Percentiles rank a stretch among this genome's conserved stretches.
phyloP scores from a whole-genome alignment of 2,113 vertebrate species.

The Cariama cristata region DNA sequence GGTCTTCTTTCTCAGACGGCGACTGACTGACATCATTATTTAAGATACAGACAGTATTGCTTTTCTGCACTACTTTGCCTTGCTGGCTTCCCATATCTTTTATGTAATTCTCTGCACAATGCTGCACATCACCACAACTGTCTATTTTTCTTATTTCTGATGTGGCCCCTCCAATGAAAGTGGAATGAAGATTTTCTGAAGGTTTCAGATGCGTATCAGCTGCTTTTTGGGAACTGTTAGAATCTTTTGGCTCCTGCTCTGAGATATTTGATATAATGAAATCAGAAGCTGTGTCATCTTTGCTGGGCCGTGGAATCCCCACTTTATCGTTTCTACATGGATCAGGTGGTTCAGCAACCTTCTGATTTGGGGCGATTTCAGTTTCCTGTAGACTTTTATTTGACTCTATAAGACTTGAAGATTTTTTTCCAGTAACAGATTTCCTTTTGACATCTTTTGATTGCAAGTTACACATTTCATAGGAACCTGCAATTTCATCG shows the following conservation, averaged over 20 bases:
- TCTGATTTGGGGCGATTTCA: not conserved
- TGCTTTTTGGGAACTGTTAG: not conserved
- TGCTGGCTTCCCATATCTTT: constrained; percentile 19
- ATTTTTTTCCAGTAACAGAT: not conserved
- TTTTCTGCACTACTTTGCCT: not conserved
- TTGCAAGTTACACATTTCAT: constrained; percentile 76
- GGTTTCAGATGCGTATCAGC: not conserved
- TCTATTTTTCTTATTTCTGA: constrained; percentile 19
- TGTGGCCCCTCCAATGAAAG: not conserved
- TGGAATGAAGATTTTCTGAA: not conserved
- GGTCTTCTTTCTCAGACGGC: not conserved
- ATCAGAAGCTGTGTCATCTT: constrained; percentile 11
- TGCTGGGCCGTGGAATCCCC: not conserved
- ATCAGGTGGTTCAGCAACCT: not conserved
- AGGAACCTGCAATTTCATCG: constrained; percentile 70
- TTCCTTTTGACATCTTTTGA: constrained; percentile 87
- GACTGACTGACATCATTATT: not conserved
- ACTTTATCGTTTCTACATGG: not conserved
- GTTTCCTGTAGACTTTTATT: constrained; percentile 16
- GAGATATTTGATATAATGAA: not conserved
- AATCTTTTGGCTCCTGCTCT: constrained; percentile 25
- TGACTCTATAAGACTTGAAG: not conserved
- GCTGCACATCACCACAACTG: not conserved
- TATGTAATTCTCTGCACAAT: not conserved
- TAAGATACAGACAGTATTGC: not conserved